These are phyloP conservation scores for Holothuria scabra DNA, from an alignment of 53 echinoderm and acorn worm genomes.

Conservation along the genomic window DNA sequence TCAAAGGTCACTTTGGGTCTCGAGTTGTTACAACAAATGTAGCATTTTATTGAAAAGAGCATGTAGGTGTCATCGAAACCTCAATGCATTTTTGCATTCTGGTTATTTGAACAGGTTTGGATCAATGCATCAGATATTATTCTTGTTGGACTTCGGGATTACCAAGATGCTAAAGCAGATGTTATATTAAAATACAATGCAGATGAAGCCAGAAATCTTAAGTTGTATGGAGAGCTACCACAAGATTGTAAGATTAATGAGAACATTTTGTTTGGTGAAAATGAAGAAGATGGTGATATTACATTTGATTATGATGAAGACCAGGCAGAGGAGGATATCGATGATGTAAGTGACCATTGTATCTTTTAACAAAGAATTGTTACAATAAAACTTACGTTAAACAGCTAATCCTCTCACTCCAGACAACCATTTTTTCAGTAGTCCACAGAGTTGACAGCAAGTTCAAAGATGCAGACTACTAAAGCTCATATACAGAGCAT, in stretches of 20 bases:
- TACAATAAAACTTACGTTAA: no score
- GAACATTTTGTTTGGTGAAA: conserved; percentile 73
- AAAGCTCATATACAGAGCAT: no score
- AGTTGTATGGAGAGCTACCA: conserved; percentile 89
- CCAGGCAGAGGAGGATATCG: conserved; percentile 74
- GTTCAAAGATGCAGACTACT: no score
- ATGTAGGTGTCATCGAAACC: no score
- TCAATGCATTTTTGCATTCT: no score
- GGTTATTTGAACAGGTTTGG: conserved; percentile 78
- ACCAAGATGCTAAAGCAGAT: conserved; percentile 95
- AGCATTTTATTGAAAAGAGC: no score
- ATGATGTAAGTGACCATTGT: conserved; percentile 66
- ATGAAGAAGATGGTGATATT: conserved; percentile 82
- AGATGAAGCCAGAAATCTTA: conserved; percentile 93
- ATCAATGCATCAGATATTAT: conserved; percentile 96
- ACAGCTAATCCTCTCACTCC: no score
- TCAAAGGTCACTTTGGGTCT: no score
- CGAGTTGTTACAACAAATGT: no score
- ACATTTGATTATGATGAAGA: conserved; percentile 71
- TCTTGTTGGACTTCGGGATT: conserved; percentile 89
- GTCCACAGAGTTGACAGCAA: no score
- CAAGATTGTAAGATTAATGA: conserved; percentile 92
- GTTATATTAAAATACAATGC: conserved; percentile 95
- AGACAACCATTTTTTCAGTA: no score
- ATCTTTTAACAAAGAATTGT: no score